Base-by-base conservation (phyloP, 2,797 vertebrate genomes). In the Leuciscus waleckii region DNA sequence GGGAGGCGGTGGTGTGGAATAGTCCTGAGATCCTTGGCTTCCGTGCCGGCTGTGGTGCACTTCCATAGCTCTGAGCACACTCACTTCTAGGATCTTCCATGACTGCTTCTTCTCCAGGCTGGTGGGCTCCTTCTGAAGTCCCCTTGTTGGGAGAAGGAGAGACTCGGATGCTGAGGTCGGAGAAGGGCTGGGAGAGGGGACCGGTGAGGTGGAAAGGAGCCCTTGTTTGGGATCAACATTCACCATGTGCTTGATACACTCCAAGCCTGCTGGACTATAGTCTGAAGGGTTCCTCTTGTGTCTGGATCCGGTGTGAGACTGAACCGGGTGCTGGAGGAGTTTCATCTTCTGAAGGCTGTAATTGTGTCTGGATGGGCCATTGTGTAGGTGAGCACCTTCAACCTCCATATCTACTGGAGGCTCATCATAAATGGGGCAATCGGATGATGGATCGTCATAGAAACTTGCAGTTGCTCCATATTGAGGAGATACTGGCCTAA, bases 241-340 rank as follows among this genome's bases (percentile, higher is more conserved):
- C 85, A 98, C 93, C 97, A 98, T 98, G 91, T 98, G 97, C 90
- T 96, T 97, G 90, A 98, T 97, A 89, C 97, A 97, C 86, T 98
- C 97, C 90, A 96, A 95, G 80, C 97, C 97, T 82, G 96, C 96
- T 14, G 96, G 97, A 91, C 97, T 97, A 85, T 97, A 98, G 81
- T 98, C 96, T 1, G 96, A 96, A 11, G 95, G 93, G 56, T 94
- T 96, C 88, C 94, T 95, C 65, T 89, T 89, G 63, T 96, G 95
- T 90, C 95, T 95, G 83, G 92, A 92, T 14, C 94, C 94, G 26
- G 94, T 90, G 49, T 94, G 94, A 84, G 92, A 79, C 13, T 94
- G 81, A 81, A 90, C 88, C 10, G 95, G 95, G 77, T 95, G 95
- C 81, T 95, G 96, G 43, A 97, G 93, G 43, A 95, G 94, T 89